A percentile compares a stretch with the other conserved stretches of the same genome.
Evolutionary conservation across 1,140 invertebrate genomes (phyloP).

Genomic region (Venturia canescens): DNA sequence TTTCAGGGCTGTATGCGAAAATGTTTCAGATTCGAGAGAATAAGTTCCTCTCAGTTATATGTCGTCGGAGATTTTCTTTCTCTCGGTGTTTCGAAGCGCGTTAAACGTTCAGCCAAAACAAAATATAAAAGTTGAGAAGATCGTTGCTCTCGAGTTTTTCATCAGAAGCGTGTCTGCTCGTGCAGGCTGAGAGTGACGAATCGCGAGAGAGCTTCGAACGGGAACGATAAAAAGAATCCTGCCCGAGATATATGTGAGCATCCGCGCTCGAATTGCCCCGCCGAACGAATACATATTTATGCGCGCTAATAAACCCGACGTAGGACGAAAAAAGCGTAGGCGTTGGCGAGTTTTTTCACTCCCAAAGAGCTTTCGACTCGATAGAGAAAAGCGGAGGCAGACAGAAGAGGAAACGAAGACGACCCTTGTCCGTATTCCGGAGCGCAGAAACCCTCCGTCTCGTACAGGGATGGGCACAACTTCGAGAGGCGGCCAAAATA

Average conservation of each 20-base stretch:
- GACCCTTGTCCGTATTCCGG: neutral
- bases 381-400: conserved; percentile 22
- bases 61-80: neutral
- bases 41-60: neutral
- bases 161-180: no score
- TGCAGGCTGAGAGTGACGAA: no score
- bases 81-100: neutral
- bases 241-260: no score
- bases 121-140: no score
- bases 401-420: neutral
- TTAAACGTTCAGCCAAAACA: no score
- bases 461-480: neutral
- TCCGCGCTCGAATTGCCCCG: no score
- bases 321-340: conserved; percentile 21
- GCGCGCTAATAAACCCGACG: neutral
- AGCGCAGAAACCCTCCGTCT: neutral
- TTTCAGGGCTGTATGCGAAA: neutral
- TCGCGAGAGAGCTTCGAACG: no score
- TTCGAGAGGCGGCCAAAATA: conserved; percentile 14
- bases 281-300: neutral
- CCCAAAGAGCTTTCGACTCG: neutral
- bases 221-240: no score
- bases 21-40: neutral
- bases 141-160: no score
- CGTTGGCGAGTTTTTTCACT: neutral